Evolutionary conservation across 2,888 invertebrate species (phyloP), one percentile per base, ranked within the genome.

Genomic region (Drosophila flavopinicola): DNA sequence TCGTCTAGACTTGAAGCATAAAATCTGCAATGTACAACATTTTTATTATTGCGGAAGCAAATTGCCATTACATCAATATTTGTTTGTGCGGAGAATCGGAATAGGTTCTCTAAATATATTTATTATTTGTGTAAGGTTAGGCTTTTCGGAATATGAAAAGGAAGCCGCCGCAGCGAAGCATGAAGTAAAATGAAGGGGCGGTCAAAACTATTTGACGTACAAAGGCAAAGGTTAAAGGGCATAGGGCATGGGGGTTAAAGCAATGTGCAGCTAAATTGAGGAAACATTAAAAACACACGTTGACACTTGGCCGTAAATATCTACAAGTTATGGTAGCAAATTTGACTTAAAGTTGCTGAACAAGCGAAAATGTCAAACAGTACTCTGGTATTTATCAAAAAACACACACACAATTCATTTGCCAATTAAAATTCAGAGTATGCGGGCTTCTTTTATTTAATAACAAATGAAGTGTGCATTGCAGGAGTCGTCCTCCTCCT

Each of bases 1-100:
- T 83, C 85, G 83, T 83, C 83, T 83, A 83, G 83, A 83, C 83
- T 63, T 72, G 33, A 82, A 77, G 75, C 78, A 85, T 82, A 75
- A 82, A 79, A 78, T 83, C 70, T 79, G 78, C 73, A 85, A 61
- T 78, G 59, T 75, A 73, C n/a, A 58, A 68, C 58, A 41, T 82
- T 82, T 72, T 79, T 65, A n/a, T 70, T 82, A 77, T 66, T 37
- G 76, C 80, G 85, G 78, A 80, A 84, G 60, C 75, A 53, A 63
- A 56, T 52, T 58, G 45, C 44, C 51, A 73, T 76, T 76, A 74
- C 61, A 78, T 64, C 57, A 63, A 56, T 71, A 61, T 47, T 60
- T 65, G 42, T 64, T 64, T 32, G 23, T 42, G 44, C 27, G 38
- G 17, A 32, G 27, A 61, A 67, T 69, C 48, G 41, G 35, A 58